Evolutionary conservation across 2,797 vertebrate genomes (phyloP), one percentile per base, ranked within the genome.

Genomic region (Oreortyx pictus): DNA sequence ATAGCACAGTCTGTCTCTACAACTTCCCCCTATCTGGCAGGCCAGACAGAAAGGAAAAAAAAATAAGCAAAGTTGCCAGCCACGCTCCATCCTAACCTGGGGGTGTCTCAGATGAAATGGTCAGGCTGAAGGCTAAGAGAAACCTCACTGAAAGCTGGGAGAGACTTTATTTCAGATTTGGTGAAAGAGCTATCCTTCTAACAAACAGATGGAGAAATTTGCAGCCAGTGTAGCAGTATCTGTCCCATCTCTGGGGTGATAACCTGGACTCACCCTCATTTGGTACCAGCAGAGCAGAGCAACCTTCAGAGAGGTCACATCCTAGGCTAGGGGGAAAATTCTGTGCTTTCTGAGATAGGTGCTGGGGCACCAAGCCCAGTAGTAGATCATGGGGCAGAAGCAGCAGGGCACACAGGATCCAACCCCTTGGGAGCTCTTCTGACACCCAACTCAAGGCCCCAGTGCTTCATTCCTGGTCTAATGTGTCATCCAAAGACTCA

Each of bases 1-100:
- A 23, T 72, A 93, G 33, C 46, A 68, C 64, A 92, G 59, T 24
- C 76, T 74, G 66, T 86, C 81, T 88, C 89, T 43, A 57, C 39
- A 60, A 14, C 43, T 72, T 79, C 35, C 76, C 20, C 64, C 11
- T 84, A 18, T 43, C 79, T 87, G 59, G 67, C 77, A 75, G 47
- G 80, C 39, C 70, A 93, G 33, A 18, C 15, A 13, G 71, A 27
- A 91, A 39, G 47, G 94, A 85, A 14, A 49, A 35, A 11, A 50
- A 50, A 29, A 29, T 17, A 52, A 4, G 27, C 39, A 59, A 59
- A 76, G n/a, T 60, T 35, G 61, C 67, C 67, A 91, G 91, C 77
- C 74, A 90, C 46, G 14, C 50, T 93, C 71, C 46, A 25, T 27
- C 78, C 39, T 82, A 70, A 73, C 84, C 68, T 35, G 9, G 31